These are phyloP conservation scores for Potamarius usumacintae DNA, from an alignment of 2,113 vertebrate genomes.

Conservation along the genomic window DNA sequence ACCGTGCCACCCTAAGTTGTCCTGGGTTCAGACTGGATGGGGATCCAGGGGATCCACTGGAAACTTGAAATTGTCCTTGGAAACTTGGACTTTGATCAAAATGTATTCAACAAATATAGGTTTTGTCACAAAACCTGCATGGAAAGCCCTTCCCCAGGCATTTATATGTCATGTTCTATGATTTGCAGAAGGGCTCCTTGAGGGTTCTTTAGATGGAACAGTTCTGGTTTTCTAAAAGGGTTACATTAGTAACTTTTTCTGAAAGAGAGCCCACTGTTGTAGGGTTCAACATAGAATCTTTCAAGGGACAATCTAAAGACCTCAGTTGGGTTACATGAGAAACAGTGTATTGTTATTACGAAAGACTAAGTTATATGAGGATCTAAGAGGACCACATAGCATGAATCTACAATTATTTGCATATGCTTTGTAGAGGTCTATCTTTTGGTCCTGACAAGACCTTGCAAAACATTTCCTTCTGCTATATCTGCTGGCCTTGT, in stretches of 20 bases:
- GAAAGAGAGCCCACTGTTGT: not conserved
- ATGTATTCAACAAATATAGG: not conserved
- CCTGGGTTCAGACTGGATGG: too few species aligned
- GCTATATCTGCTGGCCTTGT: conserved; percentile 42
- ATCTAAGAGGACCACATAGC: not conserved
- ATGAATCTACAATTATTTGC: conserved; percentile 87
- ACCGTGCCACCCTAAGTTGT: too few species aligned
- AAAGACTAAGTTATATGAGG: conserved; percentile 4
- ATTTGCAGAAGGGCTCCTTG: not conserved
- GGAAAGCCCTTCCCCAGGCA: not conserved
- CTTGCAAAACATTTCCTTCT: conserved; percentile 15
- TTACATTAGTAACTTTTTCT: not conserved
- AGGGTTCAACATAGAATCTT: not conserved
- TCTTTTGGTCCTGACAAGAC: conserved; percentile 54
- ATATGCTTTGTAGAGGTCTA: conserved; percentile 82
- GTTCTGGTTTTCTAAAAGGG: not conserved
- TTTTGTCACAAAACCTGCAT: not conserved
- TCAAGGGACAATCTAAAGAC: not conserved
- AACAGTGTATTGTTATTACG: conserved; percentile 2
- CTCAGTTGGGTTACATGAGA: not conserved
- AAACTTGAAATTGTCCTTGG: not conserved
- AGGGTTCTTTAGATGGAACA: not conserved
- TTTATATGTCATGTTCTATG: not conserved
- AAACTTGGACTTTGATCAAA: not conserved
- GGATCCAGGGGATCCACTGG: not conserved